Evolutionary conservation across 2,888 invertebrate genomes (phyloP), one percentile per base, ranked within the genome.

Genomic region (Auanema sp.): DNA sequence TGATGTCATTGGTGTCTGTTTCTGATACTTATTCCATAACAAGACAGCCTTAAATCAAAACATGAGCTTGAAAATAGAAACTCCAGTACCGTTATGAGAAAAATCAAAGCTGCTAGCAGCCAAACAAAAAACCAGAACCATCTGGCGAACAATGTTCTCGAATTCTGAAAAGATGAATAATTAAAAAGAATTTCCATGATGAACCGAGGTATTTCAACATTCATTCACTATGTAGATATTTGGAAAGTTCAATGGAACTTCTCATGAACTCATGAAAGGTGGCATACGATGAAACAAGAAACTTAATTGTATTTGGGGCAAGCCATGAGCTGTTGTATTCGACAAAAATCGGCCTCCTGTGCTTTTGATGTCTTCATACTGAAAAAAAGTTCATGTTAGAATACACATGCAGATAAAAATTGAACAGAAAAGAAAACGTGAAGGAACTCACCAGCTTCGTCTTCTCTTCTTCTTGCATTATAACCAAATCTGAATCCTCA

Each of bases 251-350:
- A n/a, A n/a, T n/a, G n/a, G n/a, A n/a, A n/a, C n/a, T n/a, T n/a
- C n/a, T n/a, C n/a, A n/a, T n/a, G n/a, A n/a, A n/a, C n/a, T n/a
- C n/a, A n/a, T n/a, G n/a, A n/a, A n/a, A n/a, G n/a, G n/a, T n/a
- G n/a, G n/a, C n/a, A n/a, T n/a, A n/a, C n/a, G n/a, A n/a, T 5
- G 33, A 33, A 33, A 8, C 8, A 8, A 33, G 11, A 24, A 53
- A 21, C 47, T 57, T 14, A 62, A 55, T 2, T 49, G 56, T 24
- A 71, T 69, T 47, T 71, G 41, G 12, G 73, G 71, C 49, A 73
- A 58, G 23, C 73, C 73, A 51, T 73, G 73, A 14, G 73, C 68
- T 2, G 73, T 73, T 11, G 73, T 73, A 41, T 71, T 71, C 43
- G 58, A 57, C 41, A 69, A 40, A 50, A 72, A 72, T n/a, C 70